Percentiles rank a stretch among this genome's conserved stretches.
Conservation (phyloP, 2,113 vertebrate species). For the Romanogobio albipinnatus region DNA sequence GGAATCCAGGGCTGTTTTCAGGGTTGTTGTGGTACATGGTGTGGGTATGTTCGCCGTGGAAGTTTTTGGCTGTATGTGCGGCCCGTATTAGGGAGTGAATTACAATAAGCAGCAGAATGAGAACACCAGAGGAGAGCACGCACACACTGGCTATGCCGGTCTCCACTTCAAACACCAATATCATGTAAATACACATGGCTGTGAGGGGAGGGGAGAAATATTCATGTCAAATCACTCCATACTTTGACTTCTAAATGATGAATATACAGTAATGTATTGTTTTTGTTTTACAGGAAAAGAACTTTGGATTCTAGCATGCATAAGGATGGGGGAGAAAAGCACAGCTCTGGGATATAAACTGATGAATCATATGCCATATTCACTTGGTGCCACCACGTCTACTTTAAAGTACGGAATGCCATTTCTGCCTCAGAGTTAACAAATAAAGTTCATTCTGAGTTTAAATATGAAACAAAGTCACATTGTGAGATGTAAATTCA, state of each 20-base stretch:
- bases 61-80: conserved; percentile 52
- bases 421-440: not conserved
- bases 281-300: conserved; percentile 68
- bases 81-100: conserved; percentile 79
- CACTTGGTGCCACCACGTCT: not conserved
- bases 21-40: conserved; percentile 80
- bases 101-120: conserved; percentile 77
- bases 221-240: not conserved
- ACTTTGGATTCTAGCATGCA: conserved; percentile 63
- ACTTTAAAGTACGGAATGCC: not conserved
- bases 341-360: conserved; percentile 72
- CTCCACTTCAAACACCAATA: conserved; percentile 84
- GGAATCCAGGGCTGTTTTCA: conserved; percentile 44
- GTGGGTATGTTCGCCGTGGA: conserved; percentile 62
- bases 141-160: conserved; percentile 80
- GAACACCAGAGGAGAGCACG: conserved; percentile 81
- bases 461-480: not conserved
- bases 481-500: not conserved
- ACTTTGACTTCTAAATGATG: not conserved
- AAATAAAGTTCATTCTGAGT: not conserved
- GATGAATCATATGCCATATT: not conserved
- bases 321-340: conserved; percentile 73
- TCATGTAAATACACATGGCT: conserved; percentile 85
- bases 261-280: not conserved
- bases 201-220: conserved; percentile 12